Conservation (phyloP, 2,888 invertebrate species). For the Microplitis manilae region DNA sequence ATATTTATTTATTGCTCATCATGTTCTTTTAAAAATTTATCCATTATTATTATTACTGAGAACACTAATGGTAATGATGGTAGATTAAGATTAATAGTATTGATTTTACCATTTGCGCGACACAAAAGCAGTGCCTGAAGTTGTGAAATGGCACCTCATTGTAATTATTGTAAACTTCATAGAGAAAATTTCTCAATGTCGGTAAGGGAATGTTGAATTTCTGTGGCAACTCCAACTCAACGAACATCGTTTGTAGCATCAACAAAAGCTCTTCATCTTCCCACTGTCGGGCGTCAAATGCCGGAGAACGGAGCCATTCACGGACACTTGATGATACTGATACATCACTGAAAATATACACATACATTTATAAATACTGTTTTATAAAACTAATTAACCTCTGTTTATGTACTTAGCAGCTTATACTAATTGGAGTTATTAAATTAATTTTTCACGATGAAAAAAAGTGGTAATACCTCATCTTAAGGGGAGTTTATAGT, state of each 20-base stretch:
- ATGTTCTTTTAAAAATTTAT: slow-evolving; percentile 4
- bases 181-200: slow-evolving; percentile 81
- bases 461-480: too few relatives aligned
- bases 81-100: slow-evolving; percentile 3
- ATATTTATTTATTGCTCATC: background rate
- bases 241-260: slow-evolving; percentile 86
- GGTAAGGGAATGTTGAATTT: slow-evolving; percentile 83
- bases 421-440: too few relatives aligned
- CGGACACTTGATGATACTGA: slow-evolving; percentile 78
- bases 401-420: too few relatives aligned
- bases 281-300: slow-evolving; percentile 88
- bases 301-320: slow-evolving; percentile 78
- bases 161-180: slow-evolving; percentile 85
- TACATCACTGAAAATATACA: slow-evolving; percentile 74
- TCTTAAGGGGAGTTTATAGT: too few relatives aligned
- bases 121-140: slow-evolving; percentile 90
- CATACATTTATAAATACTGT: background rate
- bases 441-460: too few relatives aligned
- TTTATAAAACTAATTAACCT: too few relatives aligned
- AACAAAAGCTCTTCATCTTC: slow-evolving; percentile 85
- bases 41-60: background rate
- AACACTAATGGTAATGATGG: background rate
- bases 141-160: slow-evolving; percentile 91
- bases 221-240: slow-evolving; percentile 82
- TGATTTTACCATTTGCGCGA: slow-evolving; percentile 85